Conservation (phyloP, 2,113 vertebrate genomes). For the Alosa alosa region DNA sequence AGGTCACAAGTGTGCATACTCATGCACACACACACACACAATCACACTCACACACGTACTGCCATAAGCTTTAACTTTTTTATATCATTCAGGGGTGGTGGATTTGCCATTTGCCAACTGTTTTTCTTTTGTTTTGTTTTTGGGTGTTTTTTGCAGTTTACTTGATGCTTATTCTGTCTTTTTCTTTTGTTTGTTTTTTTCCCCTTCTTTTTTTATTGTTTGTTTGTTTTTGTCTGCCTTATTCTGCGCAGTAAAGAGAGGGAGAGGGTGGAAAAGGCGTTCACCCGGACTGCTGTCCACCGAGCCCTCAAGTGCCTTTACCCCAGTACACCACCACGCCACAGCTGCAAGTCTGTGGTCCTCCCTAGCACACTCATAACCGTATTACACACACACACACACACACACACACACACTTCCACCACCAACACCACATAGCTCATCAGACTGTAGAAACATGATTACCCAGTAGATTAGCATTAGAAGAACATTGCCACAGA, state of each 20-base stretch:
- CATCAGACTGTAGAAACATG: background rate
- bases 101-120: conserved; percentile 39
- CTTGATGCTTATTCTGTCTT: conserved; percentile 23
- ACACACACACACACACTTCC: background rate
- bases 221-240: conserved; percentile 47
- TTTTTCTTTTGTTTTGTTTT: conserved; percentile 34
- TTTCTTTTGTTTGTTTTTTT: conserved; percentile 30
- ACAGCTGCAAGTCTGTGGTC: background rate
- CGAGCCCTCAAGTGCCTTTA: conserved; percentile 87
- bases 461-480: background rate
- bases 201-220: conserved; percentile 5
- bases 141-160: background rate
- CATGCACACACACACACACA: conserved; percentile 24
- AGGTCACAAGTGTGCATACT: background rate
- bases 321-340: conserved; percentile 52
- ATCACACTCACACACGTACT: background rate
- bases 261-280: conserved; percentile 19
- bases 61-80: conserved; percentile 20
- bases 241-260: conserved; percentile 35
- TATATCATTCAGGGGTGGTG: background rate
- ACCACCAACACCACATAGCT: background rate
- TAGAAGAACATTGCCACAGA: conserved; percentile 4
- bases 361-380: background rate
- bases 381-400: background rate
- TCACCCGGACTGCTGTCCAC: conserved; percentile 63